Conservation (phyloP, 2,888 invertebrate genomes). For the Linyphia triangularis region DNA sequence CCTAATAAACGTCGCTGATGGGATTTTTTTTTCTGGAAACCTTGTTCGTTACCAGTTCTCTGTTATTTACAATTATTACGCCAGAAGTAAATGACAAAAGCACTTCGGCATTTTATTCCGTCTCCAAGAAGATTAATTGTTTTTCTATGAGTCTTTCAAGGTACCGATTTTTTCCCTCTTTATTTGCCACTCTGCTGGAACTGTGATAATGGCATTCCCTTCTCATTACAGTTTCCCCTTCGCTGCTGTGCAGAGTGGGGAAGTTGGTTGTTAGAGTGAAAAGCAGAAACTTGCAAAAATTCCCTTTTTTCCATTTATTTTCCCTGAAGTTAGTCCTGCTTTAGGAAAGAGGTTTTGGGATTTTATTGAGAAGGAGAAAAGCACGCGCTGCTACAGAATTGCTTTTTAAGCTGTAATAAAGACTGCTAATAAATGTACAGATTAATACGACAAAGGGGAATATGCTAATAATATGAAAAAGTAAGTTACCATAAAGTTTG, state of each 20-base stretch:
- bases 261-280: background rate
- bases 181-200: background rate
- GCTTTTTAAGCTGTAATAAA: no score
- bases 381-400: no score
- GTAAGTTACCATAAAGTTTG: no score
- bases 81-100: background rate
- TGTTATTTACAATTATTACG: background rate
- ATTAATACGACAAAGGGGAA: no score
- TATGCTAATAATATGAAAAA: no score
- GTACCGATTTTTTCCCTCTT: background rate
- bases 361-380: no score
- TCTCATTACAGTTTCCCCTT: background rate
- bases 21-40: background rate
- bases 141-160: background rate
- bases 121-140: background rate
- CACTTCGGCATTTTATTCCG: background rate
- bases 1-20: slow-evolving; percentile 3
- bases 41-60: background rate
- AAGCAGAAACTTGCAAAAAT: background rate
- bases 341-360: background rate
- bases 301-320: background rate
- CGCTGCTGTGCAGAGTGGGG: background rate
- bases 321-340: background rate
- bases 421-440: no score
- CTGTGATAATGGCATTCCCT: background rate